phyloP scores from a whole-genome alignment of 2,797 vertebrate genomes.

The Bucorvus abyssinicus region DNA sequence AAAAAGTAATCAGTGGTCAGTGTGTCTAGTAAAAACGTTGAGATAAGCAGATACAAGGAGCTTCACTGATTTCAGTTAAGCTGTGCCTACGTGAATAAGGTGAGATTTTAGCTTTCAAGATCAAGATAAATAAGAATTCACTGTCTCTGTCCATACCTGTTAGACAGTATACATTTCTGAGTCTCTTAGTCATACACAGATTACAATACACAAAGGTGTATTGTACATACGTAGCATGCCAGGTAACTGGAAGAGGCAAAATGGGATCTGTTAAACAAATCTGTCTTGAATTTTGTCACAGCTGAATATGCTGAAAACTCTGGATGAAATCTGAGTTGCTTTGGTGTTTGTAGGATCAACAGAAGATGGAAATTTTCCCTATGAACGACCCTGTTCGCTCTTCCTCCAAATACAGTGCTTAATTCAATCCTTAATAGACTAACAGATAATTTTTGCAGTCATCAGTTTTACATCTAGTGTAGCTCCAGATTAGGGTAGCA shows the following conservation, averaged over 20 bases:
- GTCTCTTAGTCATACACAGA: background rate
- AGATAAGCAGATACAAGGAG: background rate
- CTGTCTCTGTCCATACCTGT: background rate
- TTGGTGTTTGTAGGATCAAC: background rate
- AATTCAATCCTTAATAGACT: background rate
- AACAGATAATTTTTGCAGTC: background rate
- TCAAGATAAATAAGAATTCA: background rate
- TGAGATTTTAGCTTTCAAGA: background rate
- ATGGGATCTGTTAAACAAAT: background rate
- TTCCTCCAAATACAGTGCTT: background rate
- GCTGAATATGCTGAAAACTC: background rate
- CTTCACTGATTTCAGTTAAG: background rate
- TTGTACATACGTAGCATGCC: rapidly evolving
- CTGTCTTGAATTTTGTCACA: background rate
- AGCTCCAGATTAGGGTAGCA: background rate
- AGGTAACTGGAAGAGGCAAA: background rate
- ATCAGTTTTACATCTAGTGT: background rate
- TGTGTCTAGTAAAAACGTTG: background rate
- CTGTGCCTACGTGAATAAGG: background rate
- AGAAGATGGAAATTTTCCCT: background rate
- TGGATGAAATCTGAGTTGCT: background rate
- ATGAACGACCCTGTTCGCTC: background rate
- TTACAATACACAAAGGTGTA: background rate
- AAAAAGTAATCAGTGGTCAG: background rate
- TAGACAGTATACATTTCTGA: background rate